A percentile compares a stretch with the other conserved stretches of the same genome.
Conservation (phyloP, 2,113 vertebrate species). For the Seriola rivoliana region DNA sequence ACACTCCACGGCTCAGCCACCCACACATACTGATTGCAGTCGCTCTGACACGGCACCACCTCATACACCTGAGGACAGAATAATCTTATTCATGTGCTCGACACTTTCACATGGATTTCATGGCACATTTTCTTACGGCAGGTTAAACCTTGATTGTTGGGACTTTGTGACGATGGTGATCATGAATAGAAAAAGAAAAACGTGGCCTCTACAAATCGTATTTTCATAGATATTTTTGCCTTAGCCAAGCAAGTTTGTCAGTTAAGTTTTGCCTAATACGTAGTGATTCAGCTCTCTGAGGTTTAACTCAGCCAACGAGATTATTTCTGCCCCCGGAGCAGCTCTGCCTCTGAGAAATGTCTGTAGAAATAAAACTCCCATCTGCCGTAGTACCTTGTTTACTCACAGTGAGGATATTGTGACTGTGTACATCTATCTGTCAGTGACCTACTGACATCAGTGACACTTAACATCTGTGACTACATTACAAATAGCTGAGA, state of each 20-base stretch:
- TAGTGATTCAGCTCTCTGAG: conserved; percentile 44
- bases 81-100: neutral
- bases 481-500: conserved; percentile 15
- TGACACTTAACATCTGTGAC: conserved; percentile 53
- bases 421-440: conserved; percentile 39
- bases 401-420: conserved; percentile 33
- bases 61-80: conserved; percentile 90
- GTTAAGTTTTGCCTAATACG: conserved; percentile 26
- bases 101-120: neutral
- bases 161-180: neutral
- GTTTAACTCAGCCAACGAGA: conserved; percentile 56
- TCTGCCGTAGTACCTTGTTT: conserved; percentile 28
- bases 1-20: conserved; percentile 95
- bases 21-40: conserved; percentile 96
- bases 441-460: conserved; percentile 49
- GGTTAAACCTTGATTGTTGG: neutral
- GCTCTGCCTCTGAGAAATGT: conserved; percentile 28
- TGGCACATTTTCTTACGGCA: neutral
- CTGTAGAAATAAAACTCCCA: conserved; percentile 38
- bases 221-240: conserved; percentile 13
- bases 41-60: conserved; percentile 95
- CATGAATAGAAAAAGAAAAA: neutral
- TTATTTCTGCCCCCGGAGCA: conserved; percentile 44
- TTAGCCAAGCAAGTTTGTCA: conserved; percentile 28
- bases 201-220: neutral